These are phyloP conservation scores for Tympanoctomys barrerae DNA, from an alignment of 2,797 vertebrate species.

Conservation along the genomic window DNA sequence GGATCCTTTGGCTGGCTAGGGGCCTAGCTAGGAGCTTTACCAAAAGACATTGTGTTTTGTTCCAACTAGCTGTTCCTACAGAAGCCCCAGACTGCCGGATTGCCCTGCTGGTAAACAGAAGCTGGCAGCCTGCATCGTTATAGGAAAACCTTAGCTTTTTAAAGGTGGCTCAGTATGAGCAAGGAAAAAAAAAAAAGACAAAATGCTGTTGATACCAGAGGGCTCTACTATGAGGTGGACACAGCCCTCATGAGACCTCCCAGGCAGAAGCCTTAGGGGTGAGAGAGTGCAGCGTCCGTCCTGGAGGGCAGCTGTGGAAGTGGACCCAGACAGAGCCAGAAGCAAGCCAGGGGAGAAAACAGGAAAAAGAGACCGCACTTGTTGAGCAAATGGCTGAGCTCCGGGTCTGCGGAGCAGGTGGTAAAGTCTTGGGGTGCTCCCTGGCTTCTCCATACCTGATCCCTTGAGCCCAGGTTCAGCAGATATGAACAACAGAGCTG, in stretches of 20 bases:
- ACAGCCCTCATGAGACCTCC: neutral
- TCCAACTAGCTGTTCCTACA: neutral
- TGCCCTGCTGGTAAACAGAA: neutral
- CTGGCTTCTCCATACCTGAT: neutral
- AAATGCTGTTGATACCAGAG: neutral
- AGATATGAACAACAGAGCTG: neutral
- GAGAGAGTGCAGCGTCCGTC: neutral
- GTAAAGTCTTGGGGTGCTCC: neutral
- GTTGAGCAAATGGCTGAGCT: neutral
- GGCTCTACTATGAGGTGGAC: too few relatives aligned
- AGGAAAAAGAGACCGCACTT: neutral
- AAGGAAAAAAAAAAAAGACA: neutral
- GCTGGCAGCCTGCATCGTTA: neutral
- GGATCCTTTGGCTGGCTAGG: neutral
- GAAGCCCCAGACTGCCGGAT: neutral
- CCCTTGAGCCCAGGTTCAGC: neutral
- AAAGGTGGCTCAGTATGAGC: neutral
- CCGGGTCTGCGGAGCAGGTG: neutral
- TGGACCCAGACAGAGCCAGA: rapidly evolving
- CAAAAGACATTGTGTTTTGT: neutral
- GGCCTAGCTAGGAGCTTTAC: neutral
- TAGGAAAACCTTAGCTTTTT: neutral
- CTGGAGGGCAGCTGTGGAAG: too few relatives aligned
- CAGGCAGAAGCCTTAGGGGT: neutral
- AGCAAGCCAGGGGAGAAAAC: rapidly evolving